A percentile compares a stretch with the other conserved stretches of the same genome.
Conservation (phyloP, 2,797 vertebrate genomes). For the Sternotherus odoratus region DNA sequence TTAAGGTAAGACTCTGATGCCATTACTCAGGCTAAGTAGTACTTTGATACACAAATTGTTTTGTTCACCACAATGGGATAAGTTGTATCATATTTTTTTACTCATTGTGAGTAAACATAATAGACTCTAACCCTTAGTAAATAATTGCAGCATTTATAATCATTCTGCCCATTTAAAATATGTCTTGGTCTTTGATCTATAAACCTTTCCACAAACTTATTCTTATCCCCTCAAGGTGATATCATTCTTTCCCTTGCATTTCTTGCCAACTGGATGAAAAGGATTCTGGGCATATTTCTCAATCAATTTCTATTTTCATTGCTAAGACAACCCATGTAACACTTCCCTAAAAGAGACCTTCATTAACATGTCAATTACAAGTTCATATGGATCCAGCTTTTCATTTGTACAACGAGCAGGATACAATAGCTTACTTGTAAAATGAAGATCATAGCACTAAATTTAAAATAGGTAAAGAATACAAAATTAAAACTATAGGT, state of each 20-base stretch:
- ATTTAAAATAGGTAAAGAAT: background rate
- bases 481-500: background rate
- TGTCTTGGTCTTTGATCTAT: background rate
- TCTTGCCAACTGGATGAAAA: background rate
- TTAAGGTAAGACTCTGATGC: background rate
- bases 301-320: background rate
- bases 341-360: background rate
- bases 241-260: background rate
- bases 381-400: background rate
- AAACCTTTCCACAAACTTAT: background rate
- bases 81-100: background rate
- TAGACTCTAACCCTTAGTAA: background rate
- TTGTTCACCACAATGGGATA: background rate
- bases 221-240: background rate
- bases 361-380: background rate
- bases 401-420: background rate
- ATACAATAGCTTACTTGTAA: background rate
- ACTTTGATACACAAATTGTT: accelerated
- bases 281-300: background rate
- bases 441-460: background rate
- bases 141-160: background rate
- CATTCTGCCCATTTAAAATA: background rate
- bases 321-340: background rate
- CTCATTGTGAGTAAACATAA: background rate
- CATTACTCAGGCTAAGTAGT: background rate